These are phyloP conservation scores for Capitella teleta DNA, from an alignment of 1,140 invertebrate genomes.

Conservation along the genomic window DNA sequence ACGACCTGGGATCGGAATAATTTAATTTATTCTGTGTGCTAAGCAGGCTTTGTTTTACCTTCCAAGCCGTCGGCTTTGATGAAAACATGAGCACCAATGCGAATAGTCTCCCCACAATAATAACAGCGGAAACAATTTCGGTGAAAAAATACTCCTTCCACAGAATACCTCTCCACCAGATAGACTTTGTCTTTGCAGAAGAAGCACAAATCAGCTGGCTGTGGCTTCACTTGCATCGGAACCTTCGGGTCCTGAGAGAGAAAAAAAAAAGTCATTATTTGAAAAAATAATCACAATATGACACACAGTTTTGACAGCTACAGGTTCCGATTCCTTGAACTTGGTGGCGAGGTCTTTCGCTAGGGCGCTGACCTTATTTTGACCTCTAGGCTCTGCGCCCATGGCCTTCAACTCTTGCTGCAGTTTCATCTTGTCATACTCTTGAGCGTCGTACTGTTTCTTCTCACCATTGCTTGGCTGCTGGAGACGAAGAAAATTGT, in stretches of 20 bases:
- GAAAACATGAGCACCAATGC: constrained; percentile 5
- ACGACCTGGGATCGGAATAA: background rate
- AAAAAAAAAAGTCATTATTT: too few relatives aligned
- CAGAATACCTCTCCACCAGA: constrained; percentile 71
- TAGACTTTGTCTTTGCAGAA: constrained; percentile 76
- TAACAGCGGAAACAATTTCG: constrained; percentile 43
- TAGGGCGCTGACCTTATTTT: constrained; percentile 57
- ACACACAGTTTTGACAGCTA: background rate
- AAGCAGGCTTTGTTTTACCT: background rate
- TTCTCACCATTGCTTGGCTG: too few relatives aligned
- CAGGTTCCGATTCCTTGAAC: constrained; percentile 17
- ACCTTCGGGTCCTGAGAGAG: background rate
- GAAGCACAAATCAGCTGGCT: constrained; percentile 58
- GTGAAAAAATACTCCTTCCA: constrained; percentile 78
- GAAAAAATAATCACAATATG: background rate
- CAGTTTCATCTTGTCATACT: background rate
- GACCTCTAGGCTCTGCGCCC: constrained; percentile 42
- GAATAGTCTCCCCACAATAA: constrained; percentile 48
- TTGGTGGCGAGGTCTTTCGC: constrained; percentile 32
- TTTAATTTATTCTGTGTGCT: background rate
- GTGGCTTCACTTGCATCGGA: constrained; percentile 11
- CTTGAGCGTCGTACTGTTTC: too few relatives aligned
- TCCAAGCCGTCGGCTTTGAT: background rate
- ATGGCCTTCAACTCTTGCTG: background rate
- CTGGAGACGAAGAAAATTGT: too few relatives aligned